These are phyloP conservation scores for Protodeltote pygarga DNA, from an alignment of 2,888 invertebrate genomes.

Conservation along the genomic window DNA sequence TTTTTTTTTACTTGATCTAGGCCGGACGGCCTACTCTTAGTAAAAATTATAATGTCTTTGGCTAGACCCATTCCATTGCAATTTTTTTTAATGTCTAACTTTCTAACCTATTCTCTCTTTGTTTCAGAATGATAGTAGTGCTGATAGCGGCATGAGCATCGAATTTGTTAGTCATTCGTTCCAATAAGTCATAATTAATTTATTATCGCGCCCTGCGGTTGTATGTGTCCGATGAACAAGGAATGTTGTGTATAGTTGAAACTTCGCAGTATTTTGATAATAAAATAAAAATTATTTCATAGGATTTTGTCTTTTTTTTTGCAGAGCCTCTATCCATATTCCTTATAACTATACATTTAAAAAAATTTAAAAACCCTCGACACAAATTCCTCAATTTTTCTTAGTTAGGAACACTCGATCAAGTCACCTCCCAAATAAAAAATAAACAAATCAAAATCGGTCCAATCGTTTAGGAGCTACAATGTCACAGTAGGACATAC, in stretches of 20 bases:
- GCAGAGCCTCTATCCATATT: not conserved
- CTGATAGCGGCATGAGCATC: conserved; percentile 75
- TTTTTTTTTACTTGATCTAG: too few species aligned
- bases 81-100: not conserved
- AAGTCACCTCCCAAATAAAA: too few species aligned
- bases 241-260: conserved; percentile 55
- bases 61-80: not conserved
- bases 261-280: conserved; percentile 78
- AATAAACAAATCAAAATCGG: too few species aligned
- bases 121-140: conserved; percentile 84
- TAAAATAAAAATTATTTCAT: conserved; percentile 51
- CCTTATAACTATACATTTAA: not conserved
- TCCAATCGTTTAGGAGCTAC: too few species aligned
- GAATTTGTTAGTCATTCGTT: conserved; percentile 50
- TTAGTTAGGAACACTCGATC: too few species aligned
- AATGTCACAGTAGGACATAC: too few species aligned
- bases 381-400: too few species aligned
- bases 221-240: conserved; percentile 55
- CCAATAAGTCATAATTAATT: conserved; percentile 67
- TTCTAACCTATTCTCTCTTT: conserved; percentile 40
- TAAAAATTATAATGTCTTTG: too few species aligned
- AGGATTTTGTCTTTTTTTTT: conserved; percentile 16
- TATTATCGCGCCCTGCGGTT: conserved; percentile 47
- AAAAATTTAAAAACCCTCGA: too few species aligned
- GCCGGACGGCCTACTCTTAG: too few species aligned